Evolutionary conservation across 2,888 invertebrate genomes (phyloP), one percentile per base, ranked within the genome.

Genomic region (Heliconius ethilla): DNA sequence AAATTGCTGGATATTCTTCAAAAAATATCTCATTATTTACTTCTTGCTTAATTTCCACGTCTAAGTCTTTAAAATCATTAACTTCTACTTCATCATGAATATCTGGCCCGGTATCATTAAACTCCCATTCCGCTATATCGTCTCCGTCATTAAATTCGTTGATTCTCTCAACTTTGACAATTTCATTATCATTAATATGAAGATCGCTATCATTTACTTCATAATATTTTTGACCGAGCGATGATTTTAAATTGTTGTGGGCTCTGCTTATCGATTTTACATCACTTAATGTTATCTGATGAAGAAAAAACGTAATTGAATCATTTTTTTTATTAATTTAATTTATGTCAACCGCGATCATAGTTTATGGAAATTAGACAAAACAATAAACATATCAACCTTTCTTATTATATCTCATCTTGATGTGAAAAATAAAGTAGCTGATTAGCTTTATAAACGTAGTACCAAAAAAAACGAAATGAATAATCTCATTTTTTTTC

Each of bases 261-360:
- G 81, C 75, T 6, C 90, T 79, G 45, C 87, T 87, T n/a, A 92
- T 84, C 0, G 89, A 85, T 80, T 88, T 90, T 25, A 92, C 83
- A 10, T 90, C 89, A 9, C 86, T 83, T 18, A 90, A 80, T 81
- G 89, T 89, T 37, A 92, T 84, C 92, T 92, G 87, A 13, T 83
- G 85, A 67, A 29, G 7, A 22, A 45, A 22, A 55, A 37, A 45
- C 15, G n/a, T 9, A 62, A 9, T 22, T 51, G 51, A 51, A 22
- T 51, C 18, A 51, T 51, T 51, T 51, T 40, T 51, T 22, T 3
- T 0, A 22, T 22, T 51, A 6, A 22, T 51, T 51, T 51, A 51
- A 22, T 51, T 51, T 22, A 51, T 51, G 22, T 51, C 51, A 51
- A 51, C 18, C 45, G 11, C 15, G 51, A 18, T 51, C 7, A 51